Evolutionary conservation across 2,888 invertebrate genomes (phyloP), one percentile per base, ranked within the genome.

Genomic region (Trissolcus japonicus): DNA sequence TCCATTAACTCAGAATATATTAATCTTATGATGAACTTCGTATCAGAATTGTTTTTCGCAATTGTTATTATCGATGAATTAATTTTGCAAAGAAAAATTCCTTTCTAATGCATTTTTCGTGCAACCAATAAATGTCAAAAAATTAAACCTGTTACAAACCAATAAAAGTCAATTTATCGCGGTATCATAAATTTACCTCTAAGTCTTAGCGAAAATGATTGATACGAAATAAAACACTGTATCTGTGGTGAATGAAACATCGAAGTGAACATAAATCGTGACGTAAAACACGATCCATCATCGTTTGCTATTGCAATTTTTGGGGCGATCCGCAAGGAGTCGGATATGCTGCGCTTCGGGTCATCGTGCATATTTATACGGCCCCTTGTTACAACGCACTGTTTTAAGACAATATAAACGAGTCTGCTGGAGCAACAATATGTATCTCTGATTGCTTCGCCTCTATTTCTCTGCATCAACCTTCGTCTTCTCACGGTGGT

Each of bases 401-500:
- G 35, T 41, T 69, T 69, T 59, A 62, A 76, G 71, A 76, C 71
- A 76, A 76, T 76, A 76, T 72, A 76, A 76, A 71, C 71, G 71
- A 72, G 76, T 76, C 72, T 60, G 62, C 68, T 72, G 72, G 72
- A 59, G 50, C 54, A 66, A 72, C 72, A 67, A 68, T 77, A 68
- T 63, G 72, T 77, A 72, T 77, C 76, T 72, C 61, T 72, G 76
- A 72, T 77, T 77, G 67, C 72, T 60, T 71, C 43, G 50, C 57
- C 76, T 62, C 63, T 46, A 63, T 62, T 71, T 11, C 73, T 35
- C 35, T 40, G 55, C 71, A 65, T 53, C 76, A 57, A 62, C 41
- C 62, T 69, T 21, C 55, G 56, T 61, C 66, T 66, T 76, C 76
- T 76, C 76, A 79, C 71, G 76, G 77, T 79, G 77, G 80, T 79